These are phyloP conservation scores for Calonectris borealis DNA, from an alignment of 2,113 vertebrate species.

Conservation along the genomic window DNA sequence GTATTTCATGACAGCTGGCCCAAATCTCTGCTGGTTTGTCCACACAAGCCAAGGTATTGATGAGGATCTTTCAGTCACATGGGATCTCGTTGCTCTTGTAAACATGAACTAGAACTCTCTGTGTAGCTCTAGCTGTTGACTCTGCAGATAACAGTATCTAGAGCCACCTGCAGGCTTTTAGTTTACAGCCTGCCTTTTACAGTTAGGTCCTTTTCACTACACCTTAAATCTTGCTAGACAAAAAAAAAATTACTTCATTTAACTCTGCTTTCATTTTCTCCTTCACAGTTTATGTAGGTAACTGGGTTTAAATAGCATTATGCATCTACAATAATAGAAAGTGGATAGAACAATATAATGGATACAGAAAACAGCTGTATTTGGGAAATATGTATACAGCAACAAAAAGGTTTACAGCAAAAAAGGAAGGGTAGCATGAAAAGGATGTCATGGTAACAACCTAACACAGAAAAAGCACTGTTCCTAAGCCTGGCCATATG, in stretches of 20 bases:
- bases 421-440: not conserved
- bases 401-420: not conserved
- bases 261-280: not conserved
- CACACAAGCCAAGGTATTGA: not conserved
- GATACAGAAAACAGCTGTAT: not conserved
- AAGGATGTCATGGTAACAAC: not conserved
- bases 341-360: not conserved
- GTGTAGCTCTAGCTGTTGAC: slow-evolving; percentile 11
- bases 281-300: not conserved
- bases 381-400: fast-evolving
- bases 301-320: not conserved
- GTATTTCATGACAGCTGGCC: slow-evolving; percentile 9
- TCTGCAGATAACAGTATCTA: slow-evolving; percentile 46
- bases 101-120: not conserved
- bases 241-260: not conserved
- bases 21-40: not conserved
- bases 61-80: not conserved
- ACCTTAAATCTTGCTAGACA: not conserved
- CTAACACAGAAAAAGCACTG: not conserved
- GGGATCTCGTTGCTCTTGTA: not conserved
- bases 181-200: not conserved
- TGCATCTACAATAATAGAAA: not conserved
- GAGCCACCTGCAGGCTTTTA: not conserved
- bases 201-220: not conserved
- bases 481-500: not conserved